Evolutionary conservation across 2,113 vertebrate genomes (phyloP).

Genomic region (Periophthalmus modestus): DNA sequence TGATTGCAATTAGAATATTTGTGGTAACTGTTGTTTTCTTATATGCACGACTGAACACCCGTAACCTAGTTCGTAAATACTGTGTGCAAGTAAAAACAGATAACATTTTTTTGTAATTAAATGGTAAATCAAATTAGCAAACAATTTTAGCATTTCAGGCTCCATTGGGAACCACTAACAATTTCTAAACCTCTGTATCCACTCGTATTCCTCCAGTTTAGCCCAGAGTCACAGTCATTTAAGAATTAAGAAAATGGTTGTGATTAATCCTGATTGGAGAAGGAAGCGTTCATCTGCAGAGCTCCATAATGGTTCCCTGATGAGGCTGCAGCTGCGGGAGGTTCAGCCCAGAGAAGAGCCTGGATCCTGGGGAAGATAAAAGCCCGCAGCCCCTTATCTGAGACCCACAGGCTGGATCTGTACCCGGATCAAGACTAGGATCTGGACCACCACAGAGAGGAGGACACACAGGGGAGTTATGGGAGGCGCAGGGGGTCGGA

Average conservation of each 20-base stretch:
- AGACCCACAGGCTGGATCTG: conserved; percentile 58
- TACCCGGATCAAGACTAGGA: conserved; percentile 13
- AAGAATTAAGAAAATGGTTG: not conserved
- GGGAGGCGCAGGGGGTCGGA: not conserved
- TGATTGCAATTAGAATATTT: too few species aligned
- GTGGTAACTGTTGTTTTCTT: too few species aligned
- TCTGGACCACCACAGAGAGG: conserved; percentile 57
- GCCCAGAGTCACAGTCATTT: conserved; percentile 4
- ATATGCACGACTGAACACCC: too few species aligned
- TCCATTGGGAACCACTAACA: not conserved
- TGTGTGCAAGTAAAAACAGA: too few species aligned
- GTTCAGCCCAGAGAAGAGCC: conserved; percentile 29
- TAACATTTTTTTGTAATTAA: not conserved
- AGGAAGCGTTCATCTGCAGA: conserved; percentile 35
- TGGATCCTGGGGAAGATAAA: conserved; percentile 71
- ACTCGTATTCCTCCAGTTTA: not conserved
- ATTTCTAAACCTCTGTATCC: not conserved
- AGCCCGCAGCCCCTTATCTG: conserved; percentile 54
- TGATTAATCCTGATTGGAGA: conserved; percentile 46
- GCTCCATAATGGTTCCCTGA: conserved; percentile 55
- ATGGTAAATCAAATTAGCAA: not conserved
- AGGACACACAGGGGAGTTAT: conserved; percentile 32
- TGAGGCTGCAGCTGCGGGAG: conserved; percentile 46
- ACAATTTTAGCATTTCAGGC: conserved; percentile 2
- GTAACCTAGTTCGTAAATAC: too few species aligned